Base-by-base conservation (phyloP, 2,113 vertebrate species). In the Apteryx mantelli region DNA sequence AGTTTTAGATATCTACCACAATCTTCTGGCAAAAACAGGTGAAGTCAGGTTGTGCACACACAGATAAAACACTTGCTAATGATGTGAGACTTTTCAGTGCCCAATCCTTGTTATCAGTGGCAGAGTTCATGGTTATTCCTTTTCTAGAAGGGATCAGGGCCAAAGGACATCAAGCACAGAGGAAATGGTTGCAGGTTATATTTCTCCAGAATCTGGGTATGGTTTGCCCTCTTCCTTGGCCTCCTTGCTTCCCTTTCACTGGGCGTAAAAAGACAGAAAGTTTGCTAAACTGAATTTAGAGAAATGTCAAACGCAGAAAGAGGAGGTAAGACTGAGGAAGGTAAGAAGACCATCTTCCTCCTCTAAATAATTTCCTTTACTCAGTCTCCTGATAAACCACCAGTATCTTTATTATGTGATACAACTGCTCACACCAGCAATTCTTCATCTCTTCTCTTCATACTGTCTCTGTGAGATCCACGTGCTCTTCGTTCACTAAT, bases 161-260 rank as follows among this genome's bases (percentile, higher is more conserved):
- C 1, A 1, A 92, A 88, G 1, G 1, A 86, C 25, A 53, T n/a
- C 16, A 68, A 44, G 17, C 30, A 40, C 0, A 0, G 40, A 22
- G 22, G 25, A 66, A 36, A 15, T 0, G 0, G 15, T 34, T 24
- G 34, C 20, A 55, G 26, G 7, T 75, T 84, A 6, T 78, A n/a
- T 81, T 75, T 74, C 14, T 22, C 30, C 40, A 24, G 25, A 13
- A 63, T 70, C 36, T 11, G 38, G 20, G 20, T 11, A 55, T 20
- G 5, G 52, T 7, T 71, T 52, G 3, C 24, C 68, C 4, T 30
- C 66, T 64, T 82, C 25, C 19, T 86, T 14, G 4, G 8, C 18
- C 38, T 65, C 17, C 18, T 73, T 2, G 1, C 19, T 40, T 19
- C 34, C 11, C 4, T 48, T 56, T 93, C 44, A 28, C 0, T 46